A percentile compares a stretch with the other conserved stretches of the same genome.
Evolutionary conservation across 2,113 vertebrate genomes (phyloP).

Genomic region (Melospiza georgiana): DNA sequence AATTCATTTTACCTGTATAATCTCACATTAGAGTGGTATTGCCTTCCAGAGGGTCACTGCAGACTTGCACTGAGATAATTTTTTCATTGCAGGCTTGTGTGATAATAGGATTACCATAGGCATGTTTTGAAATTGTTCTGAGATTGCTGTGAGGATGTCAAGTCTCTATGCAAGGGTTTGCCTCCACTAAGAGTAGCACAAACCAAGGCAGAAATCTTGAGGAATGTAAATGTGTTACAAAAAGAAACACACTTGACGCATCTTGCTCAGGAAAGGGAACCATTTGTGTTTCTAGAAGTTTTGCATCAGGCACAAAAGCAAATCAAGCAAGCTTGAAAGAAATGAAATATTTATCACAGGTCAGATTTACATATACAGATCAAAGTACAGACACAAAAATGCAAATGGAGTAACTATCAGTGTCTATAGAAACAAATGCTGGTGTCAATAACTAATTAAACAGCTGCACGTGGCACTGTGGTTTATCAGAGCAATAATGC

Average conservation of each 20-base stretch:
- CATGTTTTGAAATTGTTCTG: slow-evolving; percentile 24
- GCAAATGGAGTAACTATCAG: background rate
- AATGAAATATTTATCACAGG: slow-evolving; percentile 10
- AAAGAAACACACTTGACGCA: background rate
- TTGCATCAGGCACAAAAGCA: background rate
- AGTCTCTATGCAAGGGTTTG: background rate
- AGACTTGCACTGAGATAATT: background rate
- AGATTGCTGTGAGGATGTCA: background rate
- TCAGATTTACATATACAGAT: background rate
- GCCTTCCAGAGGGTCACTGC: slow-evolving; percentile 46
- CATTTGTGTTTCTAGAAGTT: slow-evolving; percentile 17
- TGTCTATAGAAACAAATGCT: background rate
- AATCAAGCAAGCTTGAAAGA: background rate
- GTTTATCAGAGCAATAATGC: background rate
- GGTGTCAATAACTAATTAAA: background rate
- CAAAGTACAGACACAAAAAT: background rate
- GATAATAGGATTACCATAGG: slow-evolving; percentile 39
- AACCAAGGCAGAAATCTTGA: background rate
- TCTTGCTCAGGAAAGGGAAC: background rate
- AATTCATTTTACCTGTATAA: slow-evolving; percentile 56
- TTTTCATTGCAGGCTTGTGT: slow-evolving; percentile 11
- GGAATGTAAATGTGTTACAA: background rate
- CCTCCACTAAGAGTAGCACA: background rate
- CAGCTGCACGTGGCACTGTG: background rate
- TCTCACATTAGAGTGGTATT: slow-evolving; percentile 32